Conservation (phyloP, 2,797 vertebrate genomes). For the Gobio occitaniae region DNA sequence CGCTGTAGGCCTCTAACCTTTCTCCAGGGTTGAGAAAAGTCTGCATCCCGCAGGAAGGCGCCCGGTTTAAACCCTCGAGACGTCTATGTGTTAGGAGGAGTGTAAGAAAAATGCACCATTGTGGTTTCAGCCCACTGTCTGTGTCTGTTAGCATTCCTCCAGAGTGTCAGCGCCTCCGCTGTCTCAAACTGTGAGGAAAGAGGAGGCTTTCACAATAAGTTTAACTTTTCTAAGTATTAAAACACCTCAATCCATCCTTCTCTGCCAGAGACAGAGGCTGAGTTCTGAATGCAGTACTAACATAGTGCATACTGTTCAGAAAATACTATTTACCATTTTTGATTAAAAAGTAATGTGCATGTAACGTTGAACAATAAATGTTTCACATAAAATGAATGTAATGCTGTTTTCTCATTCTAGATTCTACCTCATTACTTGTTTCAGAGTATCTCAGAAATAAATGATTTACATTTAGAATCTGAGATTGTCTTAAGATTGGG, state of each 20-base stretch:
- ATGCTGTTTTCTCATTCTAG: no score
- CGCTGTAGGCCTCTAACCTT: constrained; percentile 17
- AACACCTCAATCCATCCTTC: neutral
- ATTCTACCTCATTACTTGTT: no score
- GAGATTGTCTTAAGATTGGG: neutral
- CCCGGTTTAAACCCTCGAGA: constrained; percentile 23
- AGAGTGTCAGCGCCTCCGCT: constrained; percentile 32
- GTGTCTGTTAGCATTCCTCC: constrained; percentile 38
- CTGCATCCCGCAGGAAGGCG: constrained; percentile 4
- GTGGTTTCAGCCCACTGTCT: constrained; percentile 48
- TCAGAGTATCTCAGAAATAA: no score
- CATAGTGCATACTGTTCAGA: neutral
- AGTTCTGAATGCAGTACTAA: neutral
- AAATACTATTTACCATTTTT: neutral
- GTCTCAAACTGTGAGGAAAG: constrained; percentile 36
- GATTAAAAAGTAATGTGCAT: neutral
- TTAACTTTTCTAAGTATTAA: constrained; percentile 3
- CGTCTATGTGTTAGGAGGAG: constrained; percentile 36
- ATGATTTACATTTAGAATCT: no score
- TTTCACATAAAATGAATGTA: neutral
- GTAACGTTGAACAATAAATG: neutral
- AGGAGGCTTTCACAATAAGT: constrained; percentile 32
- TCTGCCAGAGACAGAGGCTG: neutral
- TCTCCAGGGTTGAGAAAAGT: constrained; percentile 29
- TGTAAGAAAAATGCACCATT: constrained; percentile 39